These are phyloP conservation scores for Anolis carolinensis DNA, from an alignment of 2,113 vertebrate species.

Conservation along the genomic window DNA sequence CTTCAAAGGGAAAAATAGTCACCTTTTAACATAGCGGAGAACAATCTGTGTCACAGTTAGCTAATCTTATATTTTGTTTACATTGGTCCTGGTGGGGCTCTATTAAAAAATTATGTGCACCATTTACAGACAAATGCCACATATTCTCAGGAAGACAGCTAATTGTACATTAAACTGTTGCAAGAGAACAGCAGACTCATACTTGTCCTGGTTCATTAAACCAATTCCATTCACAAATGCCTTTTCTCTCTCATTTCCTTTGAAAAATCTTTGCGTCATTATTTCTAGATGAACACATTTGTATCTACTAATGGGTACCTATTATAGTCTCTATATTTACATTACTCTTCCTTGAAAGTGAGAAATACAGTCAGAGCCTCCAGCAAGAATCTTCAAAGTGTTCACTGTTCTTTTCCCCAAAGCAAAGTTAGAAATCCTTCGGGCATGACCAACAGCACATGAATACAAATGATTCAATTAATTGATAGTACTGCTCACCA, in stretches of 20 bases:
- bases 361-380: not conserved
- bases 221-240: not conserved
- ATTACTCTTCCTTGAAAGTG: constrained; percentile 15
- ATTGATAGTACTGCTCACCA: not conserved
- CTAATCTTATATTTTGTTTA: not conserved
- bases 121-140: not conserved
- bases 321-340: constrained; percentile 21
- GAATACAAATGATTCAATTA: not conserved
- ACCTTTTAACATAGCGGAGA: not conserved
- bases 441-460: not conserved
- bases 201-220: constrained; percentile 6
- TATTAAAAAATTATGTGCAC: not conserved
- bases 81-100: not conserved
- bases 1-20: not conserved
- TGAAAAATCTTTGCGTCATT: constrained; percentile 6
- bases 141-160: not conserved
- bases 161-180: not conserved
- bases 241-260: constrained; percentile 21
- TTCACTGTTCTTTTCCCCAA: not conserved
- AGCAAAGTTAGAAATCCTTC: not conserved
- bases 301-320: not conserved
- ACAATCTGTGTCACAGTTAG: not conserved
- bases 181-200: not conserved
- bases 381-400: not conserved
- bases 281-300: constrained; percentile 7